Evolutionary conservation across 2,113 vertebrate species (phyloP), one percentile per base, ranked within the genome.

Genomic region (Hippocampus comes): DNA sequence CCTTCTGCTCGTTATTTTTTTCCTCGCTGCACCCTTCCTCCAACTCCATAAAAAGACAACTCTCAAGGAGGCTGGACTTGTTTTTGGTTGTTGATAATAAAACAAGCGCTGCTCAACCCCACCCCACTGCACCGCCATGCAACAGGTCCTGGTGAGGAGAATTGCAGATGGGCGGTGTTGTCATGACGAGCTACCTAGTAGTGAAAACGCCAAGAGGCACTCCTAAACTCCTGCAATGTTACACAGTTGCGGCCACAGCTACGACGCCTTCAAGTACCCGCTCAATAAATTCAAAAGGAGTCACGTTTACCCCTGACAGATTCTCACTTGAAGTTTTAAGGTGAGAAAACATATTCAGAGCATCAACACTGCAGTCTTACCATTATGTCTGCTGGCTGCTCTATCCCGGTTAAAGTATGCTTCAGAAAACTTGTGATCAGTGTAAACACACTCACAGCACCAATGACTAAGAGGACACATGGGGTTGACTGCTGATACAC

Each of bases 1-100:
- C 76, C 71, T 38, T 74, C 73, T 0, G 1, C 78, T 70, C 68
- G 55, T 65, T 68, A 20, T 69, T 53, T 60, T 15, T 60, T 12
- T 2, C 67, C 66, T 27, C 43, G 15, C 42, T 51, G 66, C 72
- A 66, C 73, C 76, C 80, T 73, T 79, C 71, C 10, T 70, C 59
- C 67, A 77, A 83, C 82, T 84, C 89, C 87, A 88, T 89, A 90
- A 90, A 90, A 90, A 89, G 89, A 83, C 84, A 90, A 85, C 81
- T 74, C 86, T 77, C 46, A 49, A 67, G 72, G 77, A 79, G 81
- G 87, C 74, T 77, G 78, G 84, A 72, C 80, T 84, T 81, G 73
- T 82, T 73, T 30, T 78, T 74, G 25, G 55, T 68, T 87, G 86
- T 85, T 86, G 82, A 83, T 86, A 84, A 87, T 90, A 89, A 89